Conservation (phyloP, 2,888 invertebrate species). For the Aspidiotus destructor region DNA sequence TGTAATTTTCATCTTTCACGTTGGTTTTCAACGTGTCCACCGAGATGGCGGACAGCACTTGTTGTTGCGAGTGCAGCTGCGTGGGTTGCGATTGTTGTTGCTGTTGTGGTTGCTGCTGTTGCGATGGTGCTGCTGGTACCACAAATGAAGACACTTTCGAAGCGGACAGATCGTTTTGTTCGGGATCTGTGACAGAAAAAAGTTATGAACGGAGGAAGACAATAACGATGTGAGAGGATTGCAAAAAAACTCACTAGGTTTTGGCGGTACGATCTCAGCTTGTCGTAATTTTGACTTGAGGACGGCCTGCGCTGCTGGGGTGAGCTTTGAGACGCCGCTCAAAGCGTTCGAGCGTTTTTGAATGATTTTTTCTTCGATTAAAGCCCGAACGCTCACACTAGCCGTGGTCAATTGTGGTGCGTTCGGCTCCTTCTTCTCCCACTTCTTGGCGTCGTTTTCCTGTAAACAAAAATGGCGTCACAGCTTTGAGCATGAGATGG, state of each 20-base stretch:
- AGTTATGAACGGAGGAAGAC: neutral
- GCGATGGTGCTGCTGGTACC: conserved; percentile 33
- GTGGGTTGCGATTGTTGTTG: conserved; percentile 1
- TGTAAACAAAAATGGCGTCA: conserved; percentile 40
- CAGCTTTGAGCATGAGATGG: too few relatives aligned
- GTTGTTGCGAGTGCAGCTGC: conserved; percentile 3
- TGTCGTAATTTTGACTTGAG: conserved; percentile 15
- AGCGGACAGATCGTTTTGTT: conserved; percentile 7
- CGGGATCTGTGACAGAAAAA: neutral
- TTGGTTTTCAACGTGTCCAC: conserved; percentile 7
- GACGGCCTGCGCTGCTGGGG: conserved; percentile 21
- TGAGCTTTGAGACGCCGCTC: conserved; percentile 35
- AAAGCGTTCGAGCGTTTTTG: conserved; percentile 53
- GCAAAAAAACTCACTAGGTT: conserved; percentile 8
- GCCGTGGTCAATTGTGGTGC: conserved; percentile 86
- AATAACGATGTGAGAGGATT: neutral
- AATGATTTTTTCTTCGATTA: conserved; percentile 88
- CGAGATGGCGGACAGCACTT: conserved; percentile 6
- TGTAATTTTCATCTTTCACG: conserved; percentile 13
- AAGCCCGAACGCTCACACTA: conserved; percentile 76
- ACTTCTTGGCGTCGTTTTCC: conserved; percentile 77
- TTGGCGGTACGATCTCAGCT: conserved; percentile 11
- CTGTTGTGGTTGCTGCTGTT: conserved; percentile 4
- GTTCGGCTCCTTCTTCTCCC: conserved; percentile 70
- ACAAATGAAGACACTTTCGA: conserved; percentile 34